phyloP scores from a whole-genome alignment of 2,113 vertebrate species.

The Plectropomus leopardus region DNA sequence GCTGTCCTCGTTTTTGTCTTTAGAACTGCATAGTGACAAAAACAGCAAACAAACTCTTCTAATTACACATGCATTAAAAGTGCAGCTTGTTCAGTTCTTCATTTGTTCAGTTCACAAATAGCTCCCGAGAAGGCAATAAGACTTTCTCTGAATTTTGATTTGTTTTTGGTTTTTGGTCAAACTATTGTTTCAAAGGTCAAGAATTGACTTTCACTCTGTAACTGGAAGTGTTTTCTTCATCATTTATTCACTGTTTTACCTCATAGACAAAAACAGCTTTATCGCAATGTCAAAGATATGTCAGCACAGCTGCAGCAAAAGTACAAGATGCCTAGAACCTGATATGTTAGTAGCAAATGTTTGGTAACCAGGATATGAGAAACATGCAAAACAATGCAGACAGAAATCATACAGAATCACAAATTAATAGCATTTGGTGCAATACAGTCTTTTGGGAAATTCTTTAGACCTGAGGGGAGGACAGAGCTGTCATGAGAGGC shows the following conservation, averaged over 20 bases:
- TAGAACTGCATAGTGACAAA: not conserved
- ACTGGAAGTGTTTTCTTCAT: not conserved
- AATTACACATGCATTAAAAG: not conserved
- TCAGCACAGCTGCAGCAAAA: not conserved
- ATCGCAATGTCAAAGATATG: constrained; percentile 10
- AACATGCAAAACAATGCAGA: constrained; percentile 43
- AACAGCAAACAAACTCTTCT: not conserved
- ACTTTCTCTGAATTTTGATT: no score
- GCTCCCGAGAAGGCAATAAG: not conserved
- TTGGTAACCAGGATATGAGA: constrained; percentile 12
- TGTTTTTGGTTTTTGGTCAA: not conserved
- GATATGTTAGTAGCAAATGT: constrained; percentile 36
- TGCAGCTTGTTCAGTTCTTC: not conserved
- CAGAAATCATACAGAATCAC: not conserved
- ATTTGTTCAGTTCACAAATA: not conserved
- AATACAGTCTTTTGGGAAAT: constrained; percentile 24
- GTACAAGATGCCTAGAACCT: constrained; percentile 53
- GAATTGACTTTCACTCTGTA: not conserved
- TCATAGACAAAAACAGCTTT: constrained; percentile 15
- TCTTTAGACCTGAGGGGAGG: constrained; percentile 21
- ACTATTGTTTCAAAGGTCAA: not conserved
- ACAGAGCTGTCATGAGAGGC: constrained; percentile 4
- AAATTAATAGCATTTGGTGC: constrained; percentile 37
- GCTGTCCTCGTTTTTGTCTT: not conserved
- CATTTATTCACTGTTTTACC: constrained; percentile 29